phyloP scores from a whole-genome alignment of 1,140 invertebrate genomes.

The Bombyx mandarina region DNA sequence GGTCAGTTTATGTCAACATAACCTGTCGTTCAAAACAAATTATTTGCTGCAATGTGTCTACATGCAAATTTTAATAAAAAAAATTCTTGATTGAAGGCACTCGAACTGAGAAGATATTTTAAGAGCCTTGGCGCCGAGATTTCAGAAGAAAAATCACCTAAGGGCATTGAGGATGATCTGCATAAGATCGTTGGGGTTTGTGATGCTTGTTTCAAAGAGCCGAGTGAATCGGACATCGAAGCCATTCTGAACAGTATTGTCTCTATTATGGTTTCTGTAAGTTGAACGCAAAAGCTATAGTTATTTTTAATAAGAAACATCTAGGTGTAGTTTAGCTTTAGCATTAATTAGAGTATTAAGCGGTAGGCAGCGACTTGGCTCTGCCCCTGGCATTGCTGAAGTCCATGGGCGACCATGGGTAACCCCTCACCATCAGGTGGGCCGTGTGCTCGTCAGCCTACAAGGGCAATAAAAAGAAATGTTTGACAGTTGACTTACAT shows the following conservation, averaged over 20 bases:
- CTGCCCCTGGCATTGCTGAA: too few species aligned
- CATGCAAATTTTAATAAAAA: background rate
- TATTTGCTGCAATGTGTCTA: constrained; percentile 1
- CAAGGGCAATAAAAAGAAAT: too few species aligned
- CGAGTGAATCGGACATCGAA: constrained; percentile 85
- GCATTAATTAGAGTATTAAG: too few species aligned
- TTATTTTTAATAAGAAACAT: too few species aligned
- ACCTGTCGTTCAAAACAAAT: constrained; percentile 21
- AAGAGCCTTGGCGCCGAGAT: constrained; percentile 93
- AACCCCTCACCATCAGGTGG: too few species aligned
- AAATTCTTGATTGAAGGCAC: constrained; percentile 78
- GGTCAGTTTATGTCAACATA: constrained; percentile 69
- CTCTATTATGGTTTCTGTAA: constrained; percentile 90
- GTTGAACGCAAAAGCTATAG: constrained; percentile 28
- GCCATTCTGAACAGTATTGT: constrained; percentile 92
- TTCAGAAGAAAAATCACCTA: constrained; percentile 89
- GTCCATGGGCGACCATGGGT: too few species aligned
- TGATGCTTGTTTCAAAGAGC: constrained; percentile 91
- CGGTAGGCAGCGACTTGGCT: too few species aligned
- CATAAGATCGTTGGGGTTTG: constrained; percentile 96
- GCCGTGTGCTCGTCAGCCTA: too few species aligned
- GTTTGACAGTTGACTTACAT: too few species aligned
- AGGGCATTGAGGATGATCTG: constrained; percentile 93
- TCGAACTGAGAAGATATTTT: constrained; percentile 90
- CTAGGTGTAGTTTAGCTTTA: too few species aligned